Evolutionary conservation across 2,113 vertebrate genomes (phyloP).

Genomic region (Podarcis raffonei): DNA sequence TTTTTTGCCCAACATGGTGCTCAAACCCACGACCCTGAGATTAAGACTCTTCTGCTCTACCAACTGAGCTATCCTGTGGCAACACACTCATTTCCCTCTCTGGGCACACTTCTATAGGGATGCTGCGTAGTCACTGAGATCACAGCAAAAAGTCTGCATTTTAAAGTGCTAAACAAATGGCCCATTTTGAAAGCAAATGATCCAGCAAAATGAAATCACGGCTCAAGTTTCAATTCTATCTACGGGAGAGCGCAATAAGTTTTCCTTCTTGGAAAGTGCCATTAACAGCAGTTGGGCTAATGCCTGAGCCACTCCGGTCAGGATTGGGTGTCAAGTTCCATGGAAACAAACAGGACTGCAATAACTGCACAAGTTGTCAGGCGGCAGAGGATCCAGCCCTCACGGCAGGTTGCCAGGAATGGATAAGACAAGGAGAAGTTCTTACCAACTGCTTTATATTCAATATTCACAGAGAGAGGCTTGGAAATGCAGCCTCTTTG

Average conservation of each 20-base stretch:
- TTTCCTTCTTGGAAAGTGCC: neutral
- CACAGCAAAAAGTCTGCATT: neutral
- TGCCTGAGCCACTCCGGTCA: neutral
- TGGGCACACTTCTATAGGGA: neutral
- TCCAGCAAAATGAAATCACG: neutral
- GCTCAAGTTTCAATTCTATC: neutral
- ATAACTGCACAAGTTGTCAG: no score
- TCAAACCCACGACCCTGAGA: no score
- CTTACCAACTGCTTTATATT: no score
- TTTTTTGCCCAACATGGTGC: no score
- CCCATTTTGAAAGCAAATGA: neutral
- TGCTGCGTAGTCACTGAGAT: neutral
- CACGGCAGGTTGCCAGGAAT: no score
- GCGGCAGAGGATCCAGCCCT: no score
- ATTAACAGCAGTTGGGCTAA: neutral
- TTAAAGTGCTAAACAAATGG: neutral
- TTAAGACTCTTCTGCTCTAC: no score
- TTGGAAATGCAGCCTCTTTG: no score
- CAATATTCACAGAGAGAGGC: no score
- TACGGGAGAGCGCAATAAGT: neutral
- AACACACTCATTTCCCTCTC: neutral
- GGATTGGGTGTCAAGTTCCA: no score
- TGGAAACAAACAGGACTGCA: neutral
- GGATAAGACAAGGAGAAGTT: no score
- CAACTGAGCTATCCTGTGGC: no score